Percentiles rank a stretch among this genome's conserved stretches.
Evolutionary conservation across 2,888 invertebrate genomes (phyloP).

Genomic region (Linhomoeus sp.): DNA sequence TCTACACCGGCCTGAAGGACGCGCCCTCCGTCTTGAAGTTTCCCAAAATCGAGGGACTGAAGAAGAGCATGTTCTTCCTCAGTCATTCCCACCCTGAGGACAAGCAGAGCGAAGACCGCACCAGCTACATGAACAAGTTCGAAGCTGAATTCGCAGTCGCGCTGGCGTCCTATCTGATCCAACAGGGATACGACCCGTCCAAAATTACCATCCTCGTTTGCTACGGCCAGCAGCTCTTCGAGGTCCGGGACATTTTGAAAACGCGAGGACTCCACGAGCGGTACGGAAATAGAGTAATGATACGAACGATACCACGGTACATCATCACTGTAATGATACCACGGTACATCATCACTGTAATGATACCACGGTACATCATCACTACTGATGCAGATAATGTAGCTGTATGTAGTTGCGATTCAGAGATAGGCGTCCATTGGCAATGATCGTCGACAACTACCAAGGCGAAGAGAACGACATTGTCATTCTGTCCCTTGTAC

Average conservation of each 20-base stretch:
- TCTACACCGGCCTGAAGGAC: constrained; percentile 42
- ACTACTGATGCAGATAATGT: too few relatives aligned
- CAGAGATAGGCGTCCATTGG: too few relatives aligned
- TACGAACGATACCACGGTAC: too few relatives aligned
- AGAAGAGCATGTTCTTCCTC: constrained; percentile 47
- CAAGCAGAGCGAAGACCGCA: too few relatives aligned
- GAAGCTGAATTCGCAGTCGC: constrained; percentile 45
- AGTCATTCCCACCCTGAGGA: constrained; percentile 17
- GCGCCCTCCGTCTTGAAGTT: constrained; percentile 37
- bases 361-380: too few relatives aligned
- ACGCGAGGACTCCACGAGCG: too few relatives aligned
- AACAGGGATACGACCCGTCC: constrained; percentile 10
- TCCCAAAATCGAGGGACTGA: constrained; percentile 41
- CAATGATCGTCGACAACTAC: constrained; percentile 49
- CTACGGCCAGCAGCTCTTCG: constrained; percentile 48
- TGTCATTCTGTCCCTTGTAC: constrained; percentile 38
- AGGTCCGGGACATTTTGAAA: constrained; percentile 34
- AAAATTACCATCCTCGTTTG: constrained; percentile 52
- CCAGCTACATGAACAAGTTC: constrained; percentile 33
- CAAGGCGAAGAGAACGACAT: constrained; percentile 58
- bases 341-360: too few relatives aligned
- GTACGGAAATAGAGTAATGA: background rate
- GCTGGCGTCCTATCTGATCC: constrained; percentile 11
- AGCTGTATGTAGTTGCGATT: too few relatives aligned
- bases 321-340: too few relatives aligned